A percentile compares a stretch with the other conserved stretches of the same genome.
Evolutionary conservation across 2,113 vertebrate genomes (phyloP).

Genomic region (Podarcis cretensis): DNA sequence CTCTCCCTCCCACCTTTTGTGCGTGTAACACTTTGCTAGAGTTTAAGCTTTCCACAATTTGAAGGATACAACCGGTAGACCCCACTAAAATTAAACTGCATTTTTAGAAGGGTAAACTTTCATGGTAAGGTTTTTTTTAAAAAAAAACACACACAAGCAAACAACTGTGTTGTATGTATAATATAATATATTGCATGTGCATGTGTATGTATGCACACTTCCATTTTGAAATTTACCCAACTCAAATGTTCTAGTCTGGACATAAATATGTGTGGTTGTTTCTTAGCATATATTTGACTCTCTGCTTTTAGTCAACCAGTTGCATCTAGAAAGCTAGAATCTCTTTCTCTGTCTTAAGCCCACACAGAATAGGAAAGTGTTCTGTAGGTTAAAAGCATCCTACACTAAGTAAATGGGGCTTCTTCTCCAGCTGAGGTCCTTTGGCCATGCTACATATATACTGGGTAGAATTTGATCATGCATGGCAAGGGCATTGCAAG

Average conservation of each 20-base stretch:
- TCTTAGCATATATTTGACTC: neutral
- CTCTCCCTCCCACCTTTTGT: too few relatives aligned
- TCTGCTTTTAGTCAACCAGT: neutral
- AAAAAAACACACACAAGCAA: too few relatives aligned
- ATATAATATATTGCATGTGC: neutral
- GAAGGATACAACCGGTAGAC: too few relatives aligned
- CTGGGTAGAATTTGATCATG: neutral
- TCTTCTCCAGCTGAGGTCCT: neutral
- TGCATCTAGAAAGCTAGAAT: neutral
- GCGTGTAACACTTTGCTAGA: too few relatives aligned
- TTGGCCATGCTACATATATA: neutral
- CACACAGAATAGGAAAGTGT: neutral
- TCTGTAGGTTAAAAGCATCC: neutral
- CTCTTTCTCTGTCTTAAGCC: neutral
- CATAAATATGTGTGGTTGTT: neutral
- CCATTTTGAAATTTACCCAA: neutral
- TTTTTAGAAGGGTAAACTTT: too few relatives aligned
- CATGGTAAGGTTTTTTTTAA: too few relatives aligned
- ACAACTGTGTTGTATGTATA: neutral
- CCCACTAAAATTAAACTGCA: too few relatives aligned
- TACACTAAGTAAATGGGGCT: neutral
- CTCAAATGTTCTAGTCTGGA: neutral
- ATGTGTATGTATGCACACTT: too few relatives aligned
- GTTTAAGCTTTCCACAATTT: too few relatives aligned
- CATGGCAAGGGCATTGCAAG: neutral